phyloP scores from a whole-genome alignment of 2,113 vertebrate species.

The Mormoops blainvillei region DNA sequence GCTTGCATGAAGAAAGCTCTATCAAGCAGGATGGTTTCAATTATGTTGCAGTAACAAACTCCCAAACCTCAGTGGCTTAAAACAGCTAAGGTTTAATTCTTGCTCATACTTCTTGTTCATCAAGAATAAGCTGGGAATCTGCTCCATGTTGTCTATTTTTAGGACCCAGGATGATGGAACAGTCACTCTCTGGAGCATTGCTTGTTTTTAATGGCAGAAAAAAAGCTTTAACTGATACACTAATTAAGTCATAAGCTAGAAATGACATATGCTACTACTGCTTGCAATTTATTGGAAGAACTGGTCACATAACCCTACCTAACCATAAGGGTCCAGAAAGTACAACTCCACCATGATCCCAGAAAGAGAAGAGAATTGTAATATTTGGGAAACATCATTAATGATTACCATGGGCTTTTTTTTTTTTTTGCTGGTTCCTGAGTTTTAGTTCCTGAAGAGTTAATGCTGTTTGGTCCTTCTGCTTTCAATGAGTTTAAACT shows the following conservation, averaged over 20 bases:
- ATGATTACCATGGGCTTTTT: neutral
- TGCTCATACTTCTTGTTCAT: neutral
- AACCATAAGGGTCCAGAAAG: neutral
- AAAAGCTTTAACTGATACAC: neutral
- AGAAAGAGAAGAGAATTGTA: neutral
- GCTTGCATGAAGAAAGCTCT: neutral
- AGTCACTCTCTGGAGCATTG: neutral
- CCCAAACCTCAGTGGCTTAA: neutral
- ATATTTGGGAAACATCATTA: neutral
- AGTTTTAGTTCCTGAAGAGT: neutral
- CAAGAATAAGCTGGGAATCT: neutral
- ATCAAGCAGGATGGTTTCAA: neutral
- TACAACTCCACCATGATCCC: neutral
- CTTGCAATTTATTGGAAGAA: neutral
- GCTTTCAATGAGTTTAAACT: neutral
- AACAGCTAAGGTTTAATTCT: neutral
- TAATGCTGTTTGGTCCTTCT: neutral
- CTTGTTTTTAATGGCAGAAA: neutral
- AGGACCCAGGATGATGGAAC: neutral
- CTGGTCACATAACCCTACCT: neutral
- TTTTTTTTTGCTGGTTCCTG: neutral
- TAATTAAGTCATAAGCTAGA: neutral
- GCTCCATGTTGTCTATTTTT: neutral
- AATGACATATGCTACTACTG: neutral
- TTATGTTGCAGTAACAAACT: neutral